A percentile compares a stretch with the other conserved stretches of the same genome.
Evolutionary conservation across 2,113 vertebrate genomes (phyloP).

Genomic region (Gnathochromis pfefferi): DNA sequence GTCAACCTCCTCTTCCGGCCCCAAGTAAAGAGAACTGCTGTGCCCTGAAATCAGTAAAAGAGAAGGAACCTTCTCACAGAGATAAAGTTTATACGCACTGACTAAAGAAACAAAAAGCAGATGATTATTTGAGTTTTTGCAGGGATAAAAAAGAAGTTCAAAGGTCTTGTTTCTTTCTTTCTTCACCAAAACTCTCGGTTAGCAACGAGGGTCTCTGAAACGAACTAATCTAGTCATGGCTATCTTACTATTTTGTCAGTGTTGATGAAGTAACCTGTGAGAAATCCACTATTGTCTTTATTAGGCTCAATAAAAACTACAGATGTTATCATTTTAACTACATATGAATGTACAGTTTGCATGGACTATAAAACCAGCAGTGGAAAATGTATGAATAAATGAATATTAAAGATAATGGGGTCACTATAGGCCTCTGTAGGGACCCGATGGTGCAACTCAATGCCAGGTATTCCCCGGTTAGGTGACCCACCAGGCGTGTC

Average conservation of each 20-base stretch:
- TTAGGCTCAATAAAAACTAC: not conserved
- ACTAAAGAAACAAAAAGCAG: not conserved
- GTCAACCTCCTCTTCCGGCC: conserved; percentile 8
- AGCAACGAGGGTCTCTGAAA: not conserved
- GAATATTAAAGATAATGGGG: not conserved
- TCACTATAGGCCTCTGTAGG: not conserved
- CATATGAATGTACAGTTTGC: no score
- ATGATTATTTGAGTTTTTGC: not conserved
- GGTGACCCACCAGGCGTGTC: not conserved
- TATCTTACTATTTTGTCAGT: not conserved
- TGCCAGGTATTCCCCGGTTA: not conserved
- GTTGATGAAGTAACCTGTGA: not conserved
- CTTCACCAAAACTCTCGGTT: not conserved
- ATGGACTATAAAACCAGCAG: not conserved
- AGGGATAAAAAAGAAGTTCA: not conserved
- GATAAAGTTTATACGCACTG: not conserved
- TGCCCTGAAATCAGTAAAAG: not conserved
- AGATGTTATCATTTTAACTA: not conserved
- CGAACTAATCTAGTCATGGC: not conserved
- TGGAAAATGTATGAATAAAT: not conserved
- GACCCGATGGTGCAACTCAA: not conserved
- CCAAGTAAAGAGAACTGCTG: conserved; percentile 4
- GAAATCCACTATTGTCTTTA: not conserved
- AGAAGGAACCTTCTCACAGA: not conserved
- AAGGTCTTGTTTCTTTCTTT: not conserved